Base-by-base conservation (phyloP, 2,888 invertebrate genomes). In the Diachrysia chrysitis region DNA sequence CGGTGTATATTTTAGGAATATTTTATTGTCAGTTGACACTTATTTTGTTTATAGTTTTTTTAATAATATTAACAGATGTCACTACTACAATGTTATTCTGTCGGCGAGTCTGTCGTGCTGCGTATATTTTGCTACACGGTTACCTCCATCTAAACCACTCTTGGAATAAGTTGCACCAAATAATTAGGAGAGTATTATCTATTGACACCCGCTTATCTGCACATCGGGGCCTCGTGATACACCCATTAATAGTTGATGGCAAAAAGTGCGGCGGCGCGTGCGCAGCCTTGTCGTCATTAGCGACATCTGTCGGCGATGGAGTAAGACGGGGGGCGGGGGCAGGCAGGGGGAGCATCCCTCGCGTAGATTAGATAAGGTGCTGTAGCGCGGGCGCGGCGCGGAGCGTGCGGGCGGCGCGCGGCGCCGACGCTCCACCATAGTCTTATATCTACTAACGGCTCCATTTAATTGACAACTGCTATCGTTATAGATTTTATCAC, bases 181-280 rank as follows among this genome's bases (percentile, higher is more conserved):
- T 75, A 82, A 82, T 82, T 82, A 80, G 80, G 64, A 68, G 35
- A 29, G 37, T 53, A 57, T 69, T 69, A 81, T 81, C 81, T 79
- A 68, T 61, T 63, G 81, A 73, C 75, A 69, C 66, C 72, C 57
- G 65, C 55, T 73, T 82, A 85, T 85, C 83, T 82, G 66, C 58
- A 62, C 78, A 75, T 81, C 74, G 65, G 66, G 67, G 63, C 61
- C 73, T 55, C 69, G 29, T 58, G 82, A 79, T 82, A 74, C 76
- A 76, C 62, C 64, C 79, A 83, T 85, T 80, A 81, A 79, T 81
- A 83, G 68, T 67, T 67, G 69, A 71, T 73, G 69, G 82, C 81
- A 82, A 82, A 82, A 82, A 82, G 74, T 64, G 71, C 59, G 77
- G 78, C 83, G 83, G 80, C 85, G 85, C 85, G 85, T 84, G 84